A percentile compares a stretch with the other conserved stretches of the same genome.
These are phyloP conservation scores for Sterna hirundo DNA, from an alignment of 2,113 vertebrate genomes.

Conservation along the genomic window DNA sequence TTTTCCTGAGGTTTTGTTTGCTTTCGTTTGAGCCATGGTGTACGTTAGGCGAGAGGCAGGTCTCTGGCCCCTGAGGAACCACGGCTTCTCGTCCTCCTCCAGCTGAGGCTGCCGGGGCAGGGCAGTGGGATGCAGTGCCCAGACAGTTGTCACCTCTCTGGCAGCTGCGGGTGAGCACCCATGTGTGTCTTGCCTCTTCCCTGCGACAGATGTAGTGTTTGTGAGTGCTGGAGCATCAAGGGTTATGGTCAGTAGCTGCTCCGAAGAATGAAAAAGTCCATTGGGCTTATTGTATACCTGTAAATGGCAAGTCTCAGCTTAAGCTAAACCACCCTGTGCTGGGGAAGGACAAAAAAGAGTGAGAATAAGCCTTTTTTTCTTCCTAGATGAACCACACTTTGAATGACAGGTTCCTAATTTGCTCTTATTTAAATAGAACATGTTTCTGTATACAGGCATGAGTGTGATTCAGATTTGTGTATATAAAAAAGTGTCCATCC, in stretches of 20 bases:
- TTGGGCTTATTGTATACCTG: background rate
- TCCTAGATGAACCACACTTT: background rate
- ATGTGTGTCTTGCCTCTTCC: background rate
- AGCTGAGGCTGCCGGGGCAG: accelerated
- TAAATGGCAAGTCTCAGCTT: background rate
- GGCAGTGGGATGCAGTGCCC: background rate
- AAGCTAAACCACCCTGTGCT: background rate
- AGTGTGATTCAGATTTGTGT: background rate
- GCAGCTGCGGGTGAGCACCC: accelerated
- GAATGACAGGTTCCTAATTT: background rate
- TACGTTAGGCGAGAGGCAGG: background rate
- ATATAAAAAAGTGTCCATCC: background rate
- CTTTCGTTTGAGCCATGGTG: background rate
- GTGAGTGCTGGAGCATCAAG: background rate
- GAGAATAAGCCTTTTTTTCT: background rate
- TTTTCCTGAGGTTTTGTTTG: background rate
- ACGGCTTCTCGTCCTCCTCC: background rate
- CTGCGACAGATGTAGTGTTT: accelerated
- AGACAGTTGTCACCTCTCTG: background rate
- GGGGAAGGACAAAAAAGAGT: background rate
- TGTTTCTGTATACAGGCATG: background rate
- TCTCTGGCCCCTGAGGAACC: background rate
- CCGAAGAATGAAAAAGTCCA: background rate
- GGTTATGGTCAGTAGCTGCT: background rate
- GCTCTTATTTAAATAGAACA: background rate